Conservation (phyloP, 2,888 invertebrate genomes). For the Aphodius sticticus region DNA sequence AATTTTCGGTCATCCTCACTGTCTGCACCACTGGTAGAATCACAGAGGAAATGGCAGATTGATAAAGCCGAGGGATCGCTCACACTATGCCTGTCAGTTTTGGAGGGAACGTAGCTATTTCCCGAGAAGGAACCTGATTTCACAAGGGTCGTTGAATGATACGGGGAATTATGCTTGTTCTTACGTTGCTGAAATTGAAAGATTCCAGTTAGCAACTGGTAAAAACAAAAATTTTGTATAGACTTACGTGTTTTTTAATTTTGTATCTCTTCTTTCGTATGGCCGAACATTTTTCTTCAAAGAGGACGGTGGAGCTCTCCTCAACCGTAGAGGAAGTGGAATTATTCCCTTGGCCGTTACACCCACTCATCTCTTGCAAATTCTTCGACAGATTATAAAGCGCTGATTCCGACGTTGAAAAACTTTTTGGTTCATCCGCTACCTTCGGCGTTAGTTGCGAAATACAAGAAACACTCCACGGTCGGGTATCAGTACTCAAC, state of each 20-base stretch:
- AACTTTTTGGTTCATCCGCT: conserved; percentile 59
- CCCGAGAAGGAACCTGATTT: conserved; percentile 81
- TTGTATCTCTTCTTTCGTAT: conserved; percentile 55
- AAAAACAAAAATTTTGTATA: background rate
- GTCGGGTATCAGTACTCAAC: conserved; percentile 68
- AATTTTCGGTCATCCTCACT: conserved; percentile 70
- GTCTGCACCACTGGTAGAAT: conserved; percentile 70
- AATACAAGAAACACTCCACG: conserved; percentile 90
- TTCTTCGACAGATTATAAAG: conserved; percentile 64
- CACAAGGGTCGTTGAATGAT: conserved; percentile 61
- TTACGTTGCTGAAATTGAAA: conserved; percentile 58
- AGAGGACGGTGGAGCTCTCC: conserved; percentile 60
- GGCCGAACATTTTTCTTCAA: conserved; percentile 57
- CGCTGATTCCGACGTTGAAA: conserved; percentile 91
- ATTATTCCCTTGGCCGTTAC: conserved; percentile 55
- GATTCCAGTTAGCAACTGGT: conserved; percentile 10
- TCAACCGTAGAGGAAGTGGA: conserved; percentile 66
- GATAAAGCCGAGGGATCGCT: conserved; percentile 71
- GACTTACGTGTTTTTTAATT: conserved; percentile 44
- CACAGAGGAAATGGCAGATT: conserved; percentile 64
- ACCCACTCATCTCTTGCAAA: conserved; percentile 48
- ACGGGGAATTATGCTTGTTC: conserved; percentile 66
- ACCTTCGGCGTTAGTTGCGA: conserved; percentile 63
- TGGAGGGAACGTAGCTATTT: conserved; percentile 64
- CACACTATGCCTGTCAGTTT: conserved; percentile 67